A percentile compares a stretch with the other conserved stretches of the same genome.
These are phyloP conservation scores for Drosophila hamatofila DNA, from an alignment of 2,888 invertebrate genomes.

Conservation along the genomic window DNA sequence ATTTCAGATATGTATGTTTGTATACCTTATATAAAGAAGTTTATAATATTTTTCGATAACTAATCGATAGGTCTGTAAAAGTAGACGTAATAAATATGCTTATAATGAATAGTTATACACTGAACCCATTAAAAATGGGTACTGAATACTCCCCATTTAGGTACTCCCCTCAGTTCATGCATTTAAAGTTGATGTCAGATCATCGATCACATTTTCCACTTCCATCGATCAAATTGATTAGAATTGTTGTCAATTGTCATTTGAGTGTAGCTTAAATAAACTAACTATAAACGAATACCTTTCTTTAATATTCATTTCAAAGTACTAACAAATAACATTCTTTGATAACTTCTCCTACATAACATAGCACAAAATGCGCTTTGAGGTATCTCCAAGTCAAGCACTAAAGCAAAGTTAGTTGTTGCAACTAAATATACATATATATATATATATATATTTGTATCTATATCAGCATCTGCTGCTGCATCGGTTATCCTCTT, in stretches of 20 bases:
- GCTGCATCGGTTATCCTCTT: slow-evolving; percentile 39
- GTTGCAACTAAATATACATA: slow-evolving; percentile 22
- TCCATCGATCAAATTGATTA: neutral
- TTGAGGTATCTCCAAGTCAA: neutral
- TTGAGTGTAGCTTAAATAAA: neutral
- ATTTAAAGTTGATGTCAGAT: no score
- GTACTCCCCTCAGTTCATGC: neutral
- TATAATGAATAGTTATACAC: no score
- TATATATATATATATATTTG: slow-evolving; percentile 15
- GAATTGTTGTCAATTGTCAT: neutral
- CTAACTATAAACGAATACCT: no score
- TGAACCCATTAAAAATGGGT: no score
- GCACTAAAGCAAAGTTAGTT: no score
- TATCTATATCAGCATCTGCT: slow-evolving; percentile 27
- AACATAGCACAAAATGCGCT: neutral
- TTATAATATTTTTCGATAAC: neutral
- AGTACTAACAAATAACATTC: neutral
- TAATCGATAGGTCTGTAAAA: neutral
- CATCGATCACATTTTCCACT: neutral
- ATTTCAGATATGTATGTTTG: neutral
- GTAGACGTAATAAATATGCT: no score
- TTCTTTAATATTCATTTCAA: no score
- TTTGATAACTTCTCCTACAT: neutral
- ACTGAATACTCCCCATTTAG: neutral
- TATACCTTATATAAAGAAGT: neutral